Evolutionary conservation across 1,140 invertebrate species (phyloP).

Genomic region (Potamilus streckersoni): DNA sequence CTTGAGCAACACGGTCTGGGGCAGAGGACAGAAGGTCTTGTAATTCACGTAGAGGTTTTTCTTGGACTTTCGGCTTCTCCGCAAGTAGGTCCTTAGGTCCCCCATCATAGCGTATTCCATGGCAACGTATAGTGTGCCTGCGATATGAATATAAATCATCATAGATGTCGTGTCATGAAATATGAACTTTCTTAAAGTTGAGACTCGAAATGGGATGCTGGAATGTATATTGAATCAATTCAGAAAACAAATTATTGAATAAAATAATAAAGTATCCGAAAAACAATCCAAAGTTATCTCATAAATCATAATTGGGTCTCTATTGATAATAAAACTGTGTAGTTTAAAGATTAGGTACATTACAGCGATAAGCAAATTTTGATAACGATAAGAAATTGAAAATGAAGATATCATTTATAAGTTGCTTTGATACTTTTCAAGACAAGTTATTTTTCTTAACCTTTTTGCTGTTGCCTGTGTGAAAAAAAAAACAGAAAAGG

Average conservation of each 20-base stretch:
- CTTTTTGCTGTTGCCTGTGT: not conserved
- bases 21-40: slow-evolving; percentile 31
- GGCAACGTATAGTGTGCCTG: slow-evolving; percentile 60
- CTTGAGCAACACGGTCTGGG: slow-evolving; percentile 46
- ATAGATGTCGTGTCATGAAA: not conserved
- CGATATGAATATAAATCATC: not conserved
- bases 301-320: too few relatives aligned
- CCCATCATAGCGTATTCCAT: slow-evolving; percentile 61
- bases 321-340: too few relatives aligned
- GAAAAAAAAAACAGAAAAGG: too few relatives aligned
- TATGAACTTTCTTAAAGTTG: not conserved
- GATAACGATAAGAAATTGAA: not conserved
- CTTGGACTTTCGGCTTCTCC: slow-evolving; percentile 50
- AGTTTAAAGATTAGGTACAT: not conserved
- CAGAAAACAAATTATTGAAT: too few relatives aligned
- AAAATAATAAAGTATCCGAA: too few relatives aligned
- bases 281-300: too few relatives aligned
- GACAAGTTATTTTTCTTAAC: not conserved
- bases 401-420: not conserved
- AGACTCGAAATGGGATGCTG: not conserved
- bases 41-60: slow-evolving; percentile 55
- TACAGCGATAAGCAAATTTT: not conserved
- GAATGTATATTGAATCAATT: too few relatives aligned
- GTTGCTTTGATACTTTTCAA: not conserved
- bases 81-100: slow-evolving; percentile 56